These are phyloP conservation scores for Pelagia noctiluca DNA, from an alignment of 30 jellyfish, hydroid and myxozoan genomes.

Conservation along the genomic window DNA sequence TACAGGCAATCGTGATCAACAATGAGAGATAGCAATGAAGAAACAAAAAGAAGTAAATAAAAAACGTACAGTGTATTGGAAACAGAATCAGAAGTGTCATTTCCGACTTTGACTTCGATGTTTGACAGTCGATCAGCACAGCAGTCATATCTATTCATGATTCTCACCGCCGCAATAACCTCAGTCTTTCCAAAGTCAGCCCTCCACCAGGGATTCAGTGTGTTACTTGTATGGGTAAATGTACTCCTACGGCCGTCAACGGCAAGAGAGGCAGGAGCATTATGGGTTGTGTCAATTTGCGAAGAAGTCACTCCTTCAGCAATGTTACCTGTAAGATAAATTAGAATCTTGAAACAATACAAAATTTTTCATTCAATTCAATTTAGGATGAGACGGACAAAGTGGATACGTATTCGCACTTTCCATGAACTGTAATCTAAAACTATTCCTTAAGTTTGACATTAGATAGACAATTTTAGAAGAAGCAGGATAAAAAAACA, in stretches of 20 bases:
- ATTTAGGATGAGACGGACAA: too few species aligned
- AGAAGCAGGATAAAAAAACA: too few species aligned
- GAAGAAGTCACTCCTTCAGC: not conserved
- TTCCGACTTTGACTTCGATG: constrained; percentile 8
- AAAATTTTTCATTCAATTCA: too few species aligned
- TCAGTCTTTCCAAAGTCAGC: constrained; percentile 6
- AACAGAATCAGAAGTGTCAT: not conserved
- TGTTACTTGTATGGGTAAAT: not conserved
- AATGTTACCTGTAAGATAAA: not conserved
- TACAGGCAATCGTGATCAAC: not conserved
- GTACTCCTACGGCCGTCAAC: not conserved
- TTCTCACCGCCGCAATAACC: not conserved
- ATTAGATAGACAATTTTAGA: too few species aligned
- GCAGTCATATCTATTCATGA: not conserved
- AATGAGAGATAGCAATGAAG: not conserved
- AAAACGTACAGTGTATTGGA: not conserved
- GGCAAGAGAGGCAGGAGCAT: not conserved
- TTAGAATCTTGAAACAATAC: too few species aligned
- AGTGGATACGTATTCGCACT: too few species aligned
- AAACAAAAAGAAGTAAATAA: not conserved
- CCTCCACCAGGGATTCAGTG: constrained; percentile 13
- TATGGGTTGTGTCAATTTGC: not conserved
- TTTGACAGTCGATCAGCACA: constrained; percentile 10
- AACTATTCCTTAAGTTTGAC: too few species aligned
- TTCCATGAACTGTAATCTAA: too few species aligned